phyloP scores from a whole-genome alignment of 2,113 vertebrate species.

The Coturnix japonica region DNA sequence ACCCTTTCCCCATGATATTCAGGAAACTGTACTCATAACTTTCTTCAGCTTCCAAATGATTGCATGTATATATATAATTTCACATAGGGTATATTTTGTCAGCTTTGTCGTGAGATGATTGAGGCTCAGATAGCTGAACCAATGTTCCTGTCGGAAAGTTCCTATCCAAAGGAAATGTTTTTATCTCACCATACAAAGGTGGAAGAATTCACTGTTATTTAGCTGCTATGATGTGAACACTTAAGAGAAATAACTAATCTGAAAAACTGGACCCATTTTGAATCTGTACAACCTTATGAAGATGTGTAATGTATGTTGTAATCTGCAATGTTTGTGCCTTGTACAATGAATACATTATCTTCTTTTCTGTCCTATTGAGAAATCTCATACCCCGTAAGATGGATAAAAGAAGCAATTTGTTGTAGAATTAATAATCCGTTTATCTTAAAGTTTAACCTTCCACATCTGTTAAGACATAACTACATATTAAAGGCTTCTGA shows the following conservation, averaged over 20 bases:
- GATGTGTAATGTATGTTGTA: background rate
- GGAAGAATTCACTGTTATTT: background rate
- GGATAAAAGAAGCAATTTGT: background rate
- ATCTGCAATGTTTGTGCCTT: accelerated
- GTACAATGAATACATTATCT: background rate
- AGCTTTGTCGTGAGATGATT: slow-evolving; percentile 13
- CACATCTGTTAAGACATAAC: background rate
- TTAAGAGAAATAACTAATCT: background rate
- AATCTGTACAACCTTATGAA: background rate
- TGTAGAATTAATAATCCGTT: background rate
- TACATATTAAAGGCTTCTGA: background rate
- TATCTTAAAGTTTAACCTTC: background rate
- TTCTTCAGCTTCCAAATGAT: background rate
- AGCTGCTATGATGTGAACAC: background rate
- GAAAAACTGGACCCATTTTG: background rate
- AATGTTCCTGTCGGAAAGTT: background rate
- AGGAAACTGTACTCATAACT: background rate
- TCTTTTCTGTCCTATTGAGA: background rate
- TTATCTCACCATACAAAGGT: background rate
- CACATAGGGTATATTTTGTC: background rate
- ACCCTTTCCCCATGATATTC: background rate
- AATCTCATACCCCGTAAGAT: background rate
- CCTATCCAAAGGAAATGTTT: background rate
- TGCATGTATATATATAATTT: background rate
- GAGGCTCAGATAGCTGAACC: background rate